Evolutionary conservation across 2,888 invertebrate species (phyloP).

Genomic region (Cheilosia variabilis): DNA sequence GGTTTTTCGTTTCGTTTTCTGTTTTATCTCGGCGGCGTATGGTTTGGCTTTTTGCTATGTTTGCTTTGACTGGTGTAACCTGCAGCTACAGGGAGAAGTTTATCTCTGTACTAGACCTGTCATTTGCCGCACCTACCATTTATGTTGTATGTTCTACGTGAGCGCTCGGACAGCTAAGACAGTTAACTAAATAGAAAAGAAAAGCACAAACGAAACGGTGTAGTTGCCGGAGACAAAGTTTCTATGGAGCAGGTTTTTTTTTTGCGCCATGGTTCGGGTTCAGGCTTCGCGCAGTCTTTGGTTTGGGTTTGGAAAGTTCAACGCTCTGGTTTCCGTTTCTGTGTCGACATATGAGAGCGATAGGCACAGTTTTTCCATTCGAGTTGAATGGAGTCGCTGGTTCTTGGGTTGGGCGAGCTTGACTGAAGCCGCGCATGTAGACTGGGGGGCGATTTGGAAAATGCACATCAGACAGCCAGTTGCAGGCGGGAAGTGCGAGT

Average conservation of each 20-base stretch:
- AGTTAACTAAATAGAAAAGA: slow-evolving; percentile 65
- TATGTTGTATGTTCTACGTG: slow-evolving; percentile 73
- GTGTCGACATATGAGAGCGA: slow-evolving; percentile 48
- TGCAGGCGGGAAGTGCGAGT: background rate
- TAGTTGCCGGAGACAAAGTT: slow-evolving; percentile 51
- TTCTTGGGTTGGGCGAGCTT: slow-evolving; percentile 36
- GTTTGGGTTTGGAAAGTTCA: slow-evolving; percentile 66
- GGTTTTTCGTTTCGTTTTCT: slow-evolving; percentile 28
- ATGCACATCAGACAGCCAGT: background rate
- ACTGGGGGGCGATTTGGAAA: slow-evolving; percentile 15
- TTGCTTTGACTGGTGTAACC: slow-evolving; percentile 68
- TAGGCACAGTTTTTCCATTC: slow-evolving; percentile 8
- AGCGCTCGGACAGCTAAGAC: slow-evolving; percentile 68
- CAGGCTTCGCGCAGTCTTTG: slow-evolving; percentile 39
- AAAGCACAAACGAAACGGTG: slow-evolving; percentile 21
- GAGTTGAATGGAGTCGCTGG: slow-evolving; percentile 39
- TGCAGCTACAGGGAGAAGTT: slow-evolving; percentile 68
- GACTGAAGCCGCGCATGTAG: slow-evolving; percentile 14
- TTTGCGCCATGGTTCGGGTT: slow-evolving; percentile 27
- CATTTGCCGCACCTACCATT: slow-evolving; percentile 75
- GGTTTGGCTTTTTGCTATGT: slow-evolving; percentile 36
- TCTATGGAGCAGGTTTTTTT: slow-evolving; percentile 57
- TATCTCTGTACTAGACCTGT: slow-evolving; percentile 72
- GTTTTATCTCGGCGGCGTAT: background rate
- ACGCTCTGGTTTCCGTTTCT: slow-evolving; percentile 64